These are phyloP conservation scores for Diadromus collaris DNA, from an alignment of 2,888 invertebrate species.

Conservation along the genomic window DNA sequence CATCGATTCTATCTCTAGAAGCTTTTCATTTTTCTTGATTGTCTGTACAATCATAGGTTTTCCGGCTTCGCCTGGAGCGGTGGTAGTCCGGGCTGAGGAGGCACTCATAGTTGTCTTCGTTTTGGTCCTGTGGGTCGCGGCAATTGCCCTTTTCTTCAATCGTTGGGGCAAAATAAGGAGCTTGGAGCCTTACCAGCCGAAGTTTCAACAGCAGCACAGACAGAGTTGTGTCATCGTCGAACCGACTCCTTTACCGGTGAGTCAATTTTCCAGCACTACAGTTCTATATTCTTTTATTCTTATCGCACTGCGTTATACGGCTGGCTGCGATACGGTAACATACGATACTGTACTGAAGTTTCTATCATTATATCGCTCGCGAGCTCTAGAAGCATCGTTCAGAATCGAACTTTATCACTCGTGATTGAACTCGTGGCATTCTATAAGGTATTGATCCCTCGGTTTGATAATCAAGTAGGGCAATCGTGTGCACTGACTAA, in stretches of 20 bases:
- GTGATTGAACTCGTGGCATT: not conserved
- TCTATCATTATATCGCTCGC: not conserved
- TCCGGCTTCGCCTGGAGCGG: constrained; percentile 79
- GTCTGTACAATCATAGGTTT: constrained; percentile 58
- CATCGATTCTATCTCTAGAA: no score
- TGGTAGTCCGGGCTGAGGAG: constrained; percentile 92
- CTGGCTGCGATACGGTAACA: not conserved
- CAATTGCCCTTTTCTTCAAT: constrained; percentile 94
- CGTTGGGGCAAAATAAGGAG: constrained; percentile 96
- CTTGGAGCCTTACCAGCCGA: constrained; percentile 95
- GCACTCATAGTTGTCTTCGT: constrained; percentile 92
- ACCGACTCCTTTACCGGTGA: constrained; percentile 71
- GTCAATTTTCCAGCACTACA: constrained; percentile 44
- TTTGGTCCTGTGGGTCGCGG: constrained; percentile 91
- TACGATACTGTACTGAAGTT: not conserved
- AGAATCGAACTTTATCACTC: constrained; percentile 10
- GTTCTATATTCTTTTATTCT: not conserved
- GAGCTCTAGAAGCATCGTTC: not conserved
- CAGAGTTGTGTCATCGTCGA: constrained; percentile 79
- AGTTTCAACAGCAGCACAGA: constrained; percentile 93
- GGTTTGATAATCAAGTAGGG: constrained; percentile 8
- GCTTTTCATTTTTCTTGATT: constrained; percentile 11
- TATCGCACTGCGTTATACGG: not conserved
- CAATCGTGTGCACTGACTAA: not conserved
- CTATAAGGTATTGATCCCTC: not conserved